Evolutionary conservation across 2,113 vertebrate genomes (phyloP), one percentile per base, ranked within the genome.

Genomic region (Tyto alba): DNA sequence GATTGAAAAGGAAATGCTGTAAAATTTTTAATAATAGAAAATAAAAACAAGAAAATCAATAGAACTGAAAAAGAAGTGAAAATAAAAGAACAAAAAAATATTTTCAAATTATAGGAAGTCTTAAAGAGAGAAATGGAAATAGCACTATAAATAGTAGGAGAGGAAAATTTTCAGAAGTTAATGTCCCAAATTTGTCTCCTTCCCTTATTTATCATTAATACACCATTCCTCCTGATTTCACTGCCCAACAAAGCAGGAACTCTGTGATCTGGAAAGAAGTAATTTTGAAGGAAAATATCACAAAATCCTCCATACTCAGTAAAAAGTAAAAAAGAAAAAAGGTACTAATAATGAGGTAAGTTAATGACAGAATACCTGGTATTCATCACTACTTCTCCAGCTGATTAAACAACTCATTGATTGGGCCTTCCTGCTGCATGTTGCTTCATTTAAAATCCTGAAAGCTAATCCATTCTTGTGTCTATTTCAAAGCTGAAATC

Each of bases 391-490:
- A 17, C 25, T 79, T 64, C 57, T 83, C 13, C 62, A 94, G 66
- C 0, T 96, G 89, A 89, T 92, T 95, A 89, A 92, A 52, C 29
- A 94, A 11, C 7, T 63, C 69, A 95, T 94, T 85, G 93, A 88
- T 73, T 88, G 57, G 66, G 17, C 41, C 17, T 83, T 96, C 71
- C 50, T 91, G 67, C 36, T 94, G 62, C 62, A 86, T 67, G 81
- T 85, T 91, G n/a, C 56, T 91, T 81, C 69, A 76, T 93, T 94
- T 95, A 76, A 89, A 95, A 96, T 57, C 71, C 62, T 85, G 87
- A 95, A 91, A 79, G 30, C 19, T 79, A 93, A 93, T 93, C 81
- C 53, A 88, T 89, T 95, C 34, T 67, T 38, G 27, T 41, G 38
- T 20, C 43, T 56, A 0, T 2, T 72, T 85, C 84, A 72, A 91